These are phyloP conservation scores for Leptinotarsa rubiginosa DNA, from an alignment of 2,888 invertebrate genomes.

Conservation along the genomic window DNA sequence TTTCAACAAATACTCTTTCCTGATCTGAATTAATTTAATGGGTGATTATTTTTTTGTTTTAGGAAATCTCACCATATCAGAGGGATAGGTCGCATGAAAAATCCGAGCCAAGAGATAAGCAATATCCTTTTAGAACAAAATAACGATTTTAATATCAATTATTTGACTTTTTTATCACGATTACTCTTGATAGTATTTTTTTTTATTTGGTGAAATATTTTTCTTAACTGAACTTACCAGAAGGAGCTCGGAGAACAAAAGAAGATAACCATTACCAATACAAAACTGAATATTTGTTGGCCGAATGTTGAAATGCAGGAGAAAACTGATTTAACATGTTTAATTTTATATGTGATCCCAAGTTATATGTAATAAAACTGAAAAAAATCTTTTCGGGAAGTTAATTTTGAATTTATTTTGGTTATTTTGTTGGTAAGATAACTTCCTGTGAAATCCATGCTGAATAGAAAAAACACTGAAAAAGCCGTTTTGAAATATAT, in stretches of 20 bases:
- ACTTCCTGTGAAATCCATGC: no score
- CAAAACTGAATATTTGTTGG: constrained; percentile 29
- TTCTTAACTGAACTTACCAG: constrained; percentile 66
- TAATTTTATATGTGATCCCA: constrained; percentile 46
- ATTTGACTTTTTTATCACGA: no score
- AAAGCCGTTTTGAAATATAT: no score
- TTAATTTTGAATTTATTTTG: no score
- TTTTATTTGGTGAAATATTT: constrained; percentile 43
- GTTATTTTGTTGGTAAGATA: no score
- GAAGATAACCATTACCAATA: constrained; percentile 59
- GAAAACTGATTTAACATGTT: constrained; percentile 39
- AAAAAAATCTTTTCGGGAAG: background rate
- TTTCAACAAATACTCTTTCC: constrained; percentile 33
- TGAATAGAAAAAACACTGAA: no score
- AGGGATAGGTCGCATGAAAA: constrained; percentile 81
- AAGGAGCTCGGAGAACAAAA: constrained; percentile 66
- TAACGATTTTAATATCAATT: no score
- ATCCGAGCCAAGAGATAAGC: constrained; percentile 81
- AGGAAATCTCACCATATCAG: constrained; percentile 85
- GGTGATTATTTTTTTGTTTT: constrained; percentile 57
- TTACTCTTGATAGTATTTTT: background rate
- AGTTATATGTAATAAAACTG: constrained; percentile 40
- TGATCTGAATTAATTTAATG: background rate
- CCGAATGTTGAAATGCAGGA: constrained; percentile 29
- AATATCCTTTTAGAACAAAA: constrained; percentile 75